A percentile compares a stretch with the other conserved stretches of the same genome.
Conservation (phyloP, 2,113 vertebrate genomes). For the Martes martes region DNA sequence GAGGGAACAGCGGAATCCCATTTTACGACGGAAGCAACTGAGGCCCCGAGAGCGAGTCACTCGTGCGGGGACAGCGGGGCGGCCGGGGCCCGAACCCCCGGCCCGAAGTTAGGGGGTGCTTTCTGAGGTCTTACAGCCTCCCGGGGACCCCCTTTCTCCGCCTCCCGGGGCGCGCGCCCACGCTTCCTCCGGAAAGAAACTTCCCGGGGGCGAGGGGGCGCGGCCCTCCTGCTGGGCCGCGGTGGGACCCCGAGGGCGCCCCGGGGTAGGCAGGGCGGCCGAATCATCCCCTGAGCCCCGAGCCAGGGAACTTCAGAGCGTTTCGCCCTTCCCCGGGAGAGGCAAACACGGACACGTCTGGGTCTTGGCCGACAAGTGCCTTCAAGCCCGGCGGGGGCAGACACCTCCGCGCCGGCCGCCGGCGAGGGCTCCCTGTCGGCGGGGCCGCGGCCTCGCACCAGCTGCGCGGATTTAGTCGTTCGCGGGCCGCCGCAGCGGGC, state of each 20-base stretch:
- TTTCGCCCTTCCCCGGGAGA: slow-evolving; percentile 57
- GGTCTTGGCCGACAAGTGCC: slow-evolving; percentile 67
- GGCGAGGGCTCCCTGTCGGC: slow-evolving; percentile 73
- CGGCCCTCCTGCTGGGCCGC: not conserved
- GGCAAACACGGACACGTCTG: slow-evolving; percentile 63
- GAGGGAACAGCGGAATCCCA: not conserved
- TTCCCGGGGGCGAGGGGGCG: not conserved
- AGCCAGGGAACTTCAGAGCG: slow-evolving; percentile 19
- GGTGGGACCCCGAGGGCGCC: not conserved
- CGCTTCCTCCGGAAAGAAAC: not conserved
- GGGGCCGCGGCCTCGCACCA: slow-evolving; percentile 79
- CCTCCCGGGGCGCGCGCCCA: not conserved
- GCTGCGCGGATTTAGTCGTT: slow-evolving; percentile 91
- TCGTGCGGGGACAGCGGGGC: not conserved
- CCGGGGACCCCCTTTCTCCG: not conserved
- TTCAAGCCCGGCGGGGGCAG: slow-evolving; percentile 70
- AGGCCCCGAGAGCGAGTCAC: not conserved
- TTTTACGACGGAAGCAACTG: not conserved
- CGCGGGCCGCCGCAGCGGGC: slow-evolving; percentile 83
- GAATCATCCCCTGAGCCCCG: not conserved
- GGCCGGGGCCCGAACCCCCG: not conserved
- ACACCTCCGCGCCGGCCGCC: slow-evolving; percentile 75
- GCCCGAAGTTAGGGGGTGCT: not conserved
- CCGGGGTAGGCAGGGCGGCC: not conserved
- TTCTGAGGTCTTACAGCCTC: not conserved